These are phyloP conservation scores for Phalacrocorax pelagicus DNA, from an alignment of 2,113 vertebrate genomes.

Conservation along the genomic window DNA sequence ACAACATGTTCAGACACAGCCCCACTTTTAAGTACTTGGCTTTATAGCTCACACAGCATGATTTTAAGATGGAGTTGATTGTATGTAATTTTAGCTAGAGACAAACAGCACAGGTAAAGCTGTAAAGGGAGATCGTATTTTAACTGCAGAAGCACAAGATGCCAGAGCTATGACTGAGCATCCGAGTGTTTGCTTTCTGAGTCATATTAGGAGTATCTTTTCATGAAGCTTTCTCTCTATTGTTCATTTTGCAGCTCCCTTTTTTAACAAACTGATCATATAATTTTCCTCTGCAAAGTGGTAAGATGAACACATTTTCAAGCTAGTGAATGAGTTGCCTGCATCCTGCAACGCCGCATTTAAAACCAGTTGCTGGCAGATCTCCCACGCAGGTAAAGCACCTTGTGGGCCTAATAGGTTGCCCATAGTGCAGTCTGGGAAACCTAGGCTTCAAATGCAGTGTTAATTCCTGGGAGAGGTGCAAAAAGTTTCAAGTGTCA, in stretches of 20 bases:
- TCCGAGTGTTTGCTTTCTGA: not conserved
- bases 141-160: not conserved
- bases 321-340: not conserved
- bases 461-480: not conserved
- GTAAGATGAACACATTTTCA: not conserved
- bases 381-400: not conserved
- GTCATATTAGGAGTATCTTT: not conserved
- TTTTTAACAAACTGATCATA: not conserved
- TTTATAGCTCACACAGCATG: not conserved
- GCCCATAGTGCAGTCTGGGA: not conserved
- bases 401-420: not conserved
- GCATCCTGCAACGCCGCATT: not conserved
- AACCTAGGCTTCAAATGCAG: not conserved
- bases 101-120: not conserved
- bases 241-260: not conserved
- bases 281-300: not conserved
- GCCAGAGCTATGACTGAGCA: not conserved
- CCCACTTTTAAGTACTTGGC: not conserved
- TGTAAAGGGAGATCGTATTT: not conserved
- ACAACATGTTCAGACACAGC: not conserved
- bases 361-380: not conserved
- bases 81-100: not conserved
- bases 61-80: not conserved
- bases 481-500: not conserved
- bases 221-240: not conserved